Base-by-base conservation (phyloP, 2,888 invertebrate species). In the Agrilus cyanescens region DNA sequence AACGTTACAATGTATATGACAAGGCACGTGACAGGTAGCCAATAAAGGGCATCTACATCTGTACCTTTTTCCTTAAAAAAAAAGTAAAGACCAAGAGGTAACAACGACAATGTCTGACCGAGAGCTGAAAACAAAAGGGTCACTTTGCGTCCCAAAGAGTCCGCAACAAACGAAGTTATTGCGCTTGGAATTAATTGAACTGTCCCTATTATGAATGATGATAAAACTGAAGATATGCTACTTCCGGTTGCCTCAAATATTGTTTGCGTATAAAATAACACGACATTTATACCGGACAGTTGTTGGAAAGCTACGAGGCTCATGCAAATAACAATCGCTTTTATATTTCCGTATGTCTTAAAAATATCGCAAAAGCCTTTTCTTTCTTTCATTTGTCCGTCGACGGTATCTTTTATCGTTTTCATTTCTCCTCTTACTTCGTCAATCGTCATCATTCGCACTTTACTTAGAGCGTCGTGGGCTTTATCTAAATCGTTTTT, bases 301-400 rank as follows among this genome's bases (percentile, higher is more conserved):
- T 91, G 90, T 59, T 90, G 90, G 66, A 86, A 82, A 50, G 77
- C 67, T 37, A 85, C 80, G 41, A 89, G 70, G 5, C 77, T 74
- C 51, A 78, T 78, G 0, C 80, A 80, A 41, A 82, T 76, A 51
- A 84, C 72, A 56, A 87, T 72, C 0, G 85, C 85, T 56, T 79
- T 81, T 51, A 82, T 76, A 61, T 86, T 80, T 15, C 78, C 72
- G 40, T 75, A 73, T 6, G 78, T 76, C 53, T 68, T 77, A 59
- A 66, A 72, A 0, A 85, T 69, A 54, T 83, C 82, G 0, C 65
- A 56, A 0, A 78, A 35, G 6, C 51, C 58, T 1, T 62, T 64
- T 40, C 50, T 35, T 37, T 15, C 33, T 12, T 32, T 18, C 16
- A 38, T 10, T 15, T 61, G 57, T 43, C 59, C 68, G 47, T 60